Conservation (phyloP, 2,113 vertebrate genomes). For the Myotis lucifugus region DNA sequence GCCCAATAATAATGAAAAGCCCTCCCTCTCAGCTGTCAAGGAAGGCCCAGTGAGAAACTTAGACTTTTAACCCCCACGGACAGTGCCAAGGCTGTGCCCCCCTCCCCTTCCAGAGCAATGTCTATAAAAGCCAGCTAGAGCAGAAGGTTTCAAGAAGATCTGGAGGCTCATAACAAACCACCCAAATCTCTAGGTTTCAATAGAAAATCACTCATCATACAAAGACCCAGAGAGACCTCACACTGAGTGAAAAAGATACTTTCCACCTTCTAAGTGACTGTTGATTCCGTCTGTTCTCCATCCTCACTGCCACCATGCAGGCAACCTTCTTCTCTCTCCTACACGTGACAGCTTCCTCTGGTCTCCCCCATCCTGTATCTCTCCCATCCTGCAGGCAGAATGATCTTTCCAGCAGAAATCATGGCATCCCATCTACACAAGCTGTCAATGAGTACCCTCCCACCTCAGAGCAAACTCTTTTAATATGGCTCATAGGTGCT, state of each 20-base stretch:
- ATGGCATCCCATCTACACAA: rapidly evolving
- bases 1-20: neutral
- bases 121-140: neutral
- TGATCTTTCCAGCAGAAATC: neutral
- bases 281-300: neutral
- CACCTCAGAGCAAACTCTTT: neutral
- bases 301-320: neutral
- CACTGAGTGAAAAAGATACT: neutral
- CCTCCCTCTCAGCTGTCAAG: neutral
- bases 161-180: neutral
- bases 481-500: neutral
- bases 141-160: neutral
- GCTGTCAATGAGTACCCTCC: neutral
- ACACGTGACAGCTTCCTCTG: neutral
- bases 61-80: too few species aligned
- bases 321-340: neutral
- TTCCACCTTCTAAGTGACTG: neutral
- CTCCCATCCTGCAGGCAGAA: neutral
- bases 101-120: neutral
- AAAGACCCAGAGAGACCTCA: neutral
- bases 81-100: neutral
- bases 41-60: neutral
- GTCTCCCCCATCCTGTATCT: neutral
- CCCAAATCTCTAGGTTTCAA: neutral
- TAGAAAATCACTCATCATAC: neutral